phyloP scores from a whole-genome alignment of 2,888 invertebrate genomes.

The Blastobasis adustella region DNA sequence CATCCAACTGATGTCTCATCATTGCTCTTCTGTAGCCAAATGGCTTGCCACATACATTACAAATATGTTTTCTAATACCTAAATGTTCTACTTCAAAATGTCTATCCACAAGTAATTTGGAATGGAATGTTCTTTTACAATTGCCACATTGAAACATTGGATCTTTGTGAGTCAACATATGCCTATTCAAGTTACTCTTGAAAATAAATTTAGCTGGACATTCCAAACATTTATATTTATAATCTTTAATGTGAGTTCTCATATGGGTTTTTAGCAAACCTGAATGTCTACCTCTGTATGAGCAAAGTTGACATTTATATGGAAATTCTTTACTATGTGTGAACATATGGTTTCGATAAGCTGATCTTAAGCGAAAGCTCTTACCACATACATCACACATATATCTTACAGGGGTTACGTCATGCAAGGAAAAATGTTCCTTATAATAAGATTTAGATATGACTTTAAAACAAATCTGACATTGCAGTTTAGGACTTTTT shows the following conservation, averaged over 20 bases:
- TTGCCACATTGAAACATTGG: conserved; percentile 36
- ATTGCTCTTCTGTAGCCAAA: conserved; percentile 51
- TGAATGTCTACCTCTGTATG: conserved; percentile 15
- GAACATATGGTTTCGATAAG: conserved; percentile 31
- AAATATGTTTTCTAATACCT: conserved; percentile 39
- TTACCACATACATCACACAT: conserved; percentile 51
- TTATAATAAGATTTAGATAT: conserved; percentile 41
- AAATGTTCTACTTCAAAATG: conserved; percentile 41
- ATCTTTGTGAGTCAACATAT: conserved; percentile 33
- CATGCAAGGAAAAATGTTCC: conserved; percentile 45
- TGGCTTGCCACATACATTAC: conserved; percentile 45
- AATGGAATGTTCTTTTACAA: conserved; percentile 37
- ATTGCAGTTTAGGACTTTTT: conserved; percentile 19
- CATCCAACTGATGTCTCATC: conserved; percentile 50
- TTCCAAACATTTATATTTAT: conserved; percentile 38
- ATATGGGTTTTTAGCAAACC: conserved; percentile 16
- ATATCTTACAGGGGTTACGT: conserved; percentile 42
- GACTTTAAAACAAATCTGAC: conserved; percentile 32
- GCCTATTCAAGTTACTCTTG: conserved; percentile 39
- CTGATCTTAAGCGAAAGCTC: conserved; percentile 33
- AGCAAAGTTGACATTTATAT: conserved; percentile 15
- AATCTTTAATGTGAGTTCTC: conserved; percentile 20
- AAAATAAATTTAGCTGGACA: conserved; percentile 36
- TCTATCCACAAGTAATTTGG: conserved; percentile 27
- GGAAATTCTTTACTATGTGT: conserved; percentile 14